Conservation (phyloP, 2,888 invertebrate species). For the Onthophagus sagittarius region DNA sequence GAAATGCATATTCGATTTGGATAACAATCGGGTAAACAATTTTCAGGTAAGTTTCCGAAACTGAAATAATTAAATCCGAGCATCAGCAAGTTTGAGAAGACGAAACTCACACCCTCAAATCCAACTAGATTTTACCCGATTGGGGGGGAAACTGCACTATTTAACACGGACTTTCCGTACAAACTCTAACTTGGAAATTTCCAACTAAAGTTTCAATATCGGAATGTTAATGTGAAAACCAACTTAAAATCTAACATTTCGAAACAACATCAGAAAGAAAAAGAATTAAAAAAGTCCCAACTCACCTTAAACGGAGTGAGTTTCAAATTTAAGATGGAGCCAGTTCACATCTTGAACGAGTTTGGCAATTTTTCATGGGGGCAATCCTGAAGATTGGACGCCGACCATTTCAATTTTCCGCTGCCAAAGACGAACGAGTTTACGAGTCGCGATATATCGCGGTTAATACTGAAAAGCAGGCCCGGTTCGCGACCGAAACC, state of each 20-base stretch:
- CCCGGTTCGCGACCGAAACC: background rate
- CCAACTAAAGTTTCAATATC: background rate
- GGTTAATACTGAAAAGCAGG: background rate
- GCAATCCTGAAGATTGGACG: background rate
- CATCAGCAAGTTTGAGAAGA: background rate
- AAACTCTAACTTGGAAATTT: background rate
- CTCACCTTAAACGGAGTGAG: background rate
- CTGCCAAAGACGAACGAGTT: background rate
- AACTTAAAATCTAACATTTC: background rate
- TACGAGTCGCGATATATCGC: background rate
- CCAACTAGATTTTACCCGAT: too few species aligned
- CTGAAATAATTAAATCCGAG: background rate
- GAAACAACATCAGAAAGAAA: background rate
- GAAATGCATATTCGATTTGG: too few species aligned
- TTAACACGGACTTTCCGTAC: background rate
- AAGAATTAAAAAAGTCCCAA: background rate
- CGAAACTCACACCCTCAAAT: too few species aligned
- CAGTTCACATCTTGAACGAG: background rate
- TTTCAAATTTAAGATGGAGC: background rate
- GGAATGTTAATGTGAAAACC: background rate
- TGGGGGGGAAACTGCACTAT: background rate
- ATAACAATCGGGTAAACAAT: background rate
- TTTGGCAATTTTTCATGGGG: background rate
- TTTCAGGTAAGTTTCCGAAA: background rate
- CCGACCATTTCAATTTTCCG: background rate